These are phyloP conservation scores for Terrapene triunguis DNA, from an alignment of 2,113 vertebrate species.

Conservation along the genomic window DNA sequence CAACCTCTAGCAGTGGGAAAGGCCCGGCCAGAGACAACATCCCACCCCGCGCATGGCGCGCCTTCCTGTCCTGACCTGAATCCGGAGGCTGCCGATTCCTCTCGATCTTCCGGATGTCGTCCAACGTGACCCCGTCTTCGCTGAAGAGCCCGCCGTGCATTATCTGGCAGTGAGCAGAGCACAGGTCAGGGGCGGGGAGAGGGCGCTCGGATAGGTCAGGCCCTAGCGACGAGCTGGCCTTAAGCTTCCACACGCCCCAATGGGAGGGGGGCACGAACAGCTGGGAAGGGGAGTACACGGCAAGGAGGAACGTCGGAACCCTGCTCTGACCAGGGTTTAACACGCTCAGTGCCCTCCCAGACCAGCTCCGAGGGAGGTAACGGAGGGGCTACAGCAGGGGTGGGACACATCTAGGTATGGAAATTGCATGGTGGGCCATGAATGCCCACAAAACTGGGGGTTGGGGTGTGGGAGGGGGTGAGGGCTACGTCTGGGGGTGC, in stretches of 20 bases:
- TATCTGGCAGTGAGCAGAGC: constrained; percentile 79
- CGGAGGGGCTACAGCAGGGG: too few relatives aligned
- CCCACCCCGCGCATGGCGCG: background rate
- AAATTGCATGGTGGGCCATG: too few relatives aligned
- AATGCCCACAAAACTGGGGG: too few relatives aligned
- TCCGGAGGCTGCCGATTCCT: constrained; percentile 85
- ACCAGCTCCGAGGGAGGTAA: background rate
- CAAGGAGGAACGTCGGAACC: too few relatives aligned
- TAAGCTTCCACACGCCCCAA: too few relatives aligned
- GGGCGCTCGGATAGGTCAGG: background rate
- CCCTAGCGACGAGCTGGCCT: background rate
- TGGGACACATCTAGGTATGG: too few relatives aligned
- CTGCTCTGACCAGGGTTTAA: too few relatives aligned
- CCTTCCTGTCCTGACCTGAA: constrained; percentile 72
- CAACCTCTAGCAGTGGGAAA: rapidly evolving
- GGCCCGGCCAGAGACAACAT: background rate
- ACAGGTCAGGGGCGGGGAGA: background rate
- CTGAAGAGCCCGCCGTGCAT: constrained; percentile 97
- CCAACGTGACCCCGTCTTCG: constrained; percentile 93
- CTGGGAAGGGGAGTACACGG: too few relatives aligned
- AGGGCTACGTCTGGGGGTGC: too few relatives aligned
- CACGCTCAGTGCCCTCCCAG: background rate
- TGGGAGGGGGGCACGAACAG: background rate
- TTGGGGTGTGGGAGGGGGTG: too few relatives aligned
- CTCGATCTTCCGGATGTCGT: constrained; percentile 91